Percentiles rank a stretch among this genome's conserved stretches.
phyloP scores from a whole-genome alignment of 2,888 invertebrate species.

The Leptopilina syphax region DNA sequence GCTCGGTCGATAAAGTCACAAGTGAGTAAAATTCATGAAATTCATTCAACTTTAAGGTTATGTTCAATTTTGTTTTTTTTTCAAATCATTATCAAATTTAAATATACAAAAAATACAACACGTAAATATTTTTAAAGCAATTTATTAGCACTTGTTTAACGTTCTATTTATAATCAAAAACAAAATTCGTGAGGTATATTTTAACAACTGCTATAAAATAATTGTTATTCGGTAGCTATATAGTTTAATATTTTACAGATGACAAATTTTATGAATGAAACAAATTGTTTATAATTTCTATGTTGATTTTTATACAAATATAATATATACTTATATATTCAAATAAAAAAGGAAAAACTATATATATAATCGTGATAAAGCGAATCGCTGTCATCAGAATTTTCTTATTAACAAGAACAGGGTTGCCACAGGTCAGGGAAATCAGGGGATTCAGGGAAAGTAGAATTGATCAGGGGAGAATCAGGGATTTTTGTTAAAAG shows the following conservation, averaged over 20 bases:
- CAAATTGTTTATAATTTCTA: not conserved
- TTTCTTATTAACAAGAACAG: not conserved
- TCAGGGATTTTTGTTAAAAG: no score
- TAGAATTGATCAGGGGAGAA: no score
- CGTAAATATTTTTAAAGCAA: constrained; percentile 22
- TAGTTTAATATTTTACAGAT: not conserved
- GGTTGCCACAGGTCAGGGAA: no score
- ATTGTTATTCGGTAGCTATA: not conserved
- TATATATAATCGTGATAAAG: not conserved
- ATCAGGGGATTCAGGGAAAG: no score
- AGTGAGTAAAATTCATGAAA: no score
- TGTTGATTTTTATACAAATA: not conserved
- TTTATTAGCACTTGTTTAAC: constrained; percentile 38
- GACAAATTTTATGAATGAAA: constrained; percentile 15
- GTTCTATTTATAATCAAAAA: constrained; percentile 6
- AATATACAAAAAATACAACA: not conserved
- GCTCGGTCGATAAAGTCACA: no score
- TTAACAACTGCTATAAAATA: constrained; percentile 28
- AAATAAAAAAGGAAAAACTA: not conserved
- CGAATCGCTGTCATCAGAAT: not conserved
- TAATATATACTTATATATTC: not conserved
- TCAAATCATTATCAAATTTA: no score
- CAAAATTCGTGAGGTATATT: constrained; percentile 36
- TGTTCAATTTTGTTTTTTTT: no score
- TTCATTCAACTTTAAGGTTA: no score